Percentiles rank a stretch among this genome's conserved stretches.
Conservation (phyloP, 2,797 vertebrate genomes). For the Manis javanica region DNA sequence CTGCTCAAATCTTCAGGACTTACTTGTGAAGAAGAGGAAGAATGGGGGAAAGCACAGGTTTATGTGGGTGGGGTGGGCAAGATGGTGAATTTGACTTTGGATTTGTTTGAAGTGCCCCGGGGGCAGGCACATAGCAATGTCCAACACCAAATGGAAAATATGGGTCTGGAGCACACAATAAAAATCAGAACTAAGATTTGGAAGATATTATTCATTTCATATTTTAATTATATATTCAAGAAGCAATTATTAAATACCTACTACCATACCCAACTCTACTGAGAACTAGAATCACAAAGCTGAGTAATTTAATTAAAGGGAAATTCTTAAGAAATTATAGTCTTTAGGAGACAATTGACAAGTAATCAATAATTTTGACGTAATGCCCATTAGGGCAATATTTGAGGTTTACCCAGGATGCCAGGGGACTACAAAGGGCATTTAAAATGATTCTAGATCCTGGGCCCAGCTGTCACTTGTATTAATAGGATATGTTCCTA, state of each 20-base stretch:
- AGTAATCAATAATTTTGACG: neutral
- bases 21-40: neutral
- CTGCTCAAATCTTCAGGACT: slow-evolving; percentile 45
- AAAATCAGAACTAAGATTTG: slow-evolving; percentile 49
- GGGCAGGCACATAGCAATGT: neutral
- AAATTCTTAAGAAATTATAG: neutral
- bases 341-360: neutral
- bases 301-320: neutral
- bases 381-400: neutral
- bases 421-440: neutral
- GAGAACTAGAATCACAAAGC: neutral
- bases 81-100: neutral
- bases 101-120: neutral
- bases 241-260: neutral
- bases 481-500: neutral
- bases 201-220: neutral
- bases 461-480: neutral
- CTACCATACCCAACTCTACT: neutral
- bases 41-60: neutral
- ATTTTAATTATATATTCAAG: neutral
- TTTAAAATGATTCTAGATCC: too few species aligned
- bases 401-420: neutral
- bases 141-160: neutral
- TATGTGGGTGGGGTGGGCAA: neutral
- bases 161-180: neutral